Evolutionary conservation across 92 coral and sea anemone genomes (phyloP), one percentile per base, ranked within the genome.

Genomic region (Paragorgia papillata): DNA sequence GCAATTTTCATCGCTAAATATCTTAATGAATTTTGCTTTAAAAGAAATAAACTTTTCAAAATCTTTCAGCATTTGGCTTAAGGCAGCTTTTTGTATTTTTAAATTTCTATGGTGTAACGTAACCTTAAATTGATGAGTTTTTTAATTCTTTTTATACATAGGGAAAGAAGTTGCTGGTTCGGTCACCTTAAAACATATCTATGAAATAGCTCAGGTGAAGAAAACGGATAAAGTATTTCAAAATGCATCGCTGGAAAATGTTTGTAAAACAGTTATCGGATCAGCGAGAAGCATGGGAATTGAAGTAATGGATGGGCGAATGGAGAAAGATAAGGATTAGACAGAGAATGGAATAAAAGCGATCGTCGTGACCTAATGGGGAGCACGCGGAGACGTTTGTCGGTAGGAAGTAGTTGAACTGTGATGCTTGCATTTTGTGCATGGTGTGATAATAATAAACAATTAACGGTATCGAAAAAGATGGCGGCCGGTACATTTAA

Each of bases 211-310:
- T 24, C 84, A 80, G 62, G 81, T 95, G 40, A 95, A 95, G 73
- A 80, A 85, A 46, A 80, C 88, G 55, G 99, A 95, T 56, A 76
- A 86, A 59, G 84, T 85, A 10, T 86, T 87, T 75, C 85, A 69
- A 71, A 95, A 95, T 85, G 96, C 90, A 25, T 89, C 99, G 29
- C 24, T 91, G 29, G 89, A 81, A 44, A 91, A 89, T 76, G 90
- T 95, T 15, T 95, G 99, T 77, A 89, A 80, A 68, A 79, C 96
- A 2, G 31, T 95, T 53, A 89, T 95, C 51, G 99, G 97, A 20
- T 95, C 99, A n/a, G 87, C 99, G 3, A 82, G 89, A 40, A 91
- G 99, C 66, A 85, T 95, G 82, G 99, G 99, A 21, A 91, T 95
- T 43, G 79, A 91, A 35, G 73, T 95, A 56, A 70, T 90, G 34